Evolutionary conservation across 2,797 vertebrate genomes (phyloP), one percentile per base, ranked within the genome.

Genomic region (Amblyraja radiata): DNA sequence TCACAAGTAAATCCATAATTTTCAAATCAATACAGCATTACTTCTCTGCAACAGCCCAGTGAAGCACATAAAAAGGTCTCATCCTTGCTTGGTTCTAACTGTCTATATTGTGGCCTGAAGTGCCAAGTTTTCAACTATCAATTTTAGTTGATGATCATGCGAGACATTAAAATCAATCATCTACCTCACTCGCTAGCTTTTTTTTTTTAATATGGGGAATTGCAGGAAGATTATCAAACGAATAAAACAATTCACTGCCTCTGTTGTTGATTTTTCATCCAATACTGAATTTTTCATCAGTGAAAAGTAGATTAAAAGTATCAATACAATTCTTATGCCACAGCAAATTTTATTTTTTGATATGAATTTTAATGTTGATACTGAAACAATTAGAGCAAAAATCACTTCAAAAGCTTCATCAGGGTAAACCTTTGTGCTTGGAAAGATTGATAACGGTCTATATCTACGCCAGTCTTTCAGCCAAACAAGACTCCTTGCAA

Each of bases 11-110:
- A 84, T 84, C 81, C 54, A 84, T 84, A 84, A 84, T 84, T 84
- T 84, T 28, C 2, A 61, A 84, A 84, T 84, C 81, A 84, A 84
- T 84, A 84, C 46, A 5, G 54, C 81, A 84, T 84, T 84, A 84
- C 46, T 58, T 58, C 10, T 61, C 81, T 61, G 54, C 23, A 58
- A 84, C 23, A 84, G 54, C 61, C 46, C 81, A 84, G 81, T 58
- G 61, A 84, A 84, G 8, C 23, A 61, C 10, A 11, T 58, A 32
- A 13, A 84, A 84, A 58, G 46, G 10, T 21, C 9, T 23, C 54
- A 11, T 0, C 46, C 32, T 13, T 28, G 39, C 21, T 83, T 16
- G 11, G 32, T 18, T 39, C 78, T 18, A 32, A 25, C 46, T 58
- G 46, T 58, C 9, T 84, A 25, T 84, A 54, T 25, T 58, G 81